phyloP scores from a whole-genome alignment of 2,888 invertebrate species.

The Tenthredo scrophulariae region DNA sequence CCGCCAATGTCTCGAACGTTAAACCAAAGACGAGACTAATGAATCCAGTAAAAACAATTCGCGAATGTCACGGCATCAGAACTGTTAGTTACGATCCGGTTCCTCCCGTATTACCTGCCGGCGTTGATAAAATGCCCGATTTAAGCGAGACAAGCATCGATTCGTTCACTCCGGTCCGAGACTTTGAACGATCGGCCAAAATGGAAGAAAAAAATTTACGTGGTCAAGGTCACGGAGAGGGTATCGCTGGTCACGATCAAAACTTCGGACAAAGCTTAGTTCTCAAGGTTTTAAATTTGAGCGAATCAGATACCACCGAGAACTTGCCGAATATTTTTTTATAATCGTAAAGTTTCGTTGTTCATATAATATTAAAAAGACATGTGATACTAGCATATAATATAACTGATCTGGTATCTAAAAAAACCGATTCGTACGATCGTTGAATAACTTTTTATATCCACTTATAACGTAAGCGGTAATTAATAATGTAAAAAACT shows the following conservation, averaged over 20 bases:
- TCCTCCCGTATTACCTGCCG: constrained; percentile 19
- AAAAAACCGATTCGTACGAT: not conserved
- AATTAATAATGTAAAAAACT: constrained; percentile 7
- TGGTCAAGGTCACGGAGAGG: not conserved
- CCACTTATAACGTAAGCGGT: not conserved
- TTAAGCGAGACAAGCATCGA: constrained; percentile 61
- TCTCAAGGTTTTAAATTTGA: constrained; percentile 53
- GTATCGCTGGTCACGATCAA: not conserved
- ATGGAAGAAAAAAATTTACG: not conserved
- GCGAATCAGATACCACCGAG: constrained; percentile 48
- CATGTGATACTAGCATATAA: constrained; percentile 21
- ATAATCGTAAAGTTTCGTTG: not conserved
- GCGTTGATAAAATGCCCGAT: constrained; percentile 55
- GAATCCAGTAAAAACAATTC: constrained; percentile 49
- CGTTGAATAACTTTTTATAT: not conserved
- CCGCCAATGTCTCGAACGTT: not conserved
- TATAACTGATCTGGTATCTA: constrained; percentile 2
- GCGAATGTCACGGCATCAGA: constrained; percentile 63
- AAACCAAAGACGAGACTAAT: not conserved
- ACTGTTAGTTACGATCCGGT: constrained; percentile 65
- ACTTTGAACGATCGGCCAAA: constrained; percentile 33
- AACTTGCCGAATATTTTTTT: not conserved
- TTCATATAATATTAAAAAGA: not conserved
- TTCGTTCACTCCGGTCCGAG: not conserved
- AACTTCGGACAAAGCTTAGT: not conserved